phyloP scores from a whole-genome alignment of 2,888 invertebrate genomes.

The Perithous albicinctus region DNA sequence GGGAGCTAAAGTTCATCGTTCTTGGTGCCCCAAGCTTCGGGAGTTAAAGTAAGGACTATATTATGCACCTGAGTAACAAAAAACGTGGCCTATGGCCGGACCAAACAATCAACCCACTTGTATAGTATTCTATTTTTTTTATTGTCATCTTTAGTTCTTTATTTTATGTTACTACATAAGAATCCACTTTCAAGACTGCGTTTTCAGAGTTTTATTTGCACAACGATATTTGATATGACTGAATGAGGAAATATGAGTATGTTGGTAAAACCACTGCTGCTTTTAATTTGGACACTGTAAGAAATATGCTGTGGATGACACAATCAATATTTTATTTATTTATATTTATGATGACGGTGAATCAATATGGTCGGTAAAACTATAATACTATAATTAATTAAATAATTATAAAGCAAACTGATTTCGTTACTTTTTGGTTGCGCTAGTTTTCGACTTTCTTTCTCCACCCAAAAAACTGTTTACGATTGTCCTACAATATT shows the following conservation, averaged over 20 bases:
- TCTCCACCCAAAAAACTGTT: too few relatives aligned
- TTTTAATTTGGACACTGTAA: too few relatives aligned
- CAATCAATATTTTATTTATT: too few relatives aligned
- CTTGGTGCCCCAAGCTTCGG: neutral
- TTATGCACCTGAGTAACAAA: slow-evolving; percentile 7
- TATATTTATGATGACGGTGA: too few relatives aligned
- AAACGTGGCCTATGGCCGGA: neutral
- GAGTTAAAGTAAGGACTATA: slow-evolving; percentile 23
- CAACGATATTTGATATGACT: neutral
- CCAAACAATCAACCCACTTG: neutral
- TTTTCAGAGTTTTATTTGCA: neutral
- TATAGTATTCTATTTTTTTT: neutral
- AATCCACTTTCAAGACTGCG: neutral
- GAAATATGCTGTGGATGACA: too few relatives aligned
- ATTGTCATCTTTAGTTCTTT: neutral
- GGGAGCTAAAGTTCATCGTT: slow-evolving; percentile 38
- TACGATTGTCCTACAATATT: too few relatives aligned
- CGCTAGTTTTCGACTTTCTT: too few relatives aligned
- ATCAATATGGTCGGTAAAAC: too few relatives aligned
- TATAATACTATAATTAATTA: too few relatives aligned
- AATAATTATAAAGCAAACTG: too few relatives aligned
- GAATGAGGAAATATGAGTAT: neutral
- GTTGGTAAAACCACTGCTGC: too few relatives aligned
- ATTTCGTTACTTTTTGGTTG: too few relatives aligned
- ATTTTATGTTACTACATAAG: neutral